Evolutionary conservation across 2,888 invertebrate species (phyloP).

Genomic region (Pelosia muscerda): DNA sequence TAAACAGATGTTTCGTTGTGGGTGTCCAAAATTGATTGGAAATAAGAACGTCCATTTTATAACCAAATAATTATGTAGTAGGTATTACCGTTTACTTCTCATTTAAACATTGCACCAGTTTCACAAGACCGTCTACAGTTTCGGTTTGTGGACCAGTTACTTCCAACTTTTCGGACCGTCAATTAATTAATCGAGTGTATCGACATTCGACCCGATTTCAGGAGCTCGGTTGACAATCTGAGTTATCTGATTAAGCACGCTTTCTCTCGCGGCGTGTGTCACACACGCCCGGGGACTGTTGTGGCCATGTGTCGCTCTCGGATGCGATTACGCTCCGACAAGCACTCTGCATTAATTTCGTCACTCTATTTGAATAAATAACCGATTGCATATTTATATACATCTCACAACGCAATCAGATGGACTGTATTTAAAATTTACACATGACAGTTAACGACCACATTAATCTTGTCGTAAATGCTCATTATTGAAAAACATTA

Average conservation of each 20-base stretch:
- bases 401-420: constrained; percentile 68
- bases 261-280: constrained; percentile 81
- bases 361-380: constrained; percentile 83
- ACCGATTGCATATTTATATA: constrained; percentile 78
- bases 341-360: constrained; percentile 79
- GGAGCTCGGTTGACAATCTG: constrained; percentile 86
- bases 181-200: constrained; percentile 86
- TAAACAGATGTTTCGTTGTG: constrained; percentile 2
- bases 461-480: constrained; percentile 65
- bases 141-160: constrained; percentile 79
- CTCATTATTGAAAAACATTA: constrained; percentile 25
- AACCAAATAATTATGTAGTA: constrained; percentile 33
- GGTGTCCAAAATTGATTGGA: not conserved
- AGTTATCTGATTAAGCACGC: constrained; percentile 87
- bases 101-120: constrained; percentile 56
- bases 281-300: constrained; percentile 63
- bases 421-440: constrained; percentile 66
- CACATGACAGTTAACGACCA: constrained; percentile 63
- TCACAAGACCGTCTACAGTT: constrained; percentile 74
- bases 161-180: constrained; percentile 81
- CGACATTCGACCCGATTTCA: constrained; percentile 87
- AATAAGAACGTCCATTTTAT: constrained; percentile 11
- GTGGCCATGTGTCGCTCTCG: constrained; percentile 61
- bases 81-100: constrained; percentile 38
- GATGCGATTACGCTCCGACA: constrained; percentile 70